Conservation (phyloP, 2,888 invertebrate species). For the Cerastis rubricosa region DNA sequence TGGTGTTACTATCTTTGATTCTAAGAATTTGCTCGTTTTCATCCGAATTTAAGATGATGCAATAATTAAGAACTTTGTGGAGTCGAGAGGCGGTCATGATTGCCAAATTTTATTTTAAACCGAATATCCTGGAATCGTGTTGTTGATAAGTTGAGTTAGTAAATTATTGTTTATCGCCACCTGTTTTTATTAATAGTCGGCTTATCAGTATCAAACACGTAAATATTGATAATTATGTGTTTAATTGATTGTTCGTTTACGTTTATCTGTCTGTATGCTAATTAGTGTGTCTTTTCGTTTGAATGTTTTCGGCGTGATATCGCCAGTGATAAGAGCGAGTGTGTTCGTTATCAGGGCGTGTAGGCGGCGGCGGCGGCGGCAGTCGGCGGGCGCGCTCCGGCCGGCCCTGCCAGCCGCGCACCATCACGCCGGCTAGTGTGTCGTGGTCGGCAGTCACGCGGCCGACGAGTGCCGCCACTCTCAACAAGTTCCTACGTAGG, state of each 20-base stretch:
- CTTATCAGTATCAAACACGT: conserved; percentile 26
- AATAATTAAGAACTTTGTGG: conserved; percentile 31
- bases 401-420: conserved; percentile 51
- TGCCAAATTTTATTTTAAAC: conserved; percentile 23
- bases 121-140: neutral
- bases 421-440: conserved; percentile 9
- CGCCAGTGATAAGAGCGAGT: conserved; percentile 59
- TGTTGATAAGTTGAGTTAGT: neutral
- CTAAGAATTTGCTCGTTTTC: conserved; percentile 44
- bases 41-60: conserved; percentile 41
- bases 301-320: conserved; percentile 59
- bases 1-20: conserved; percentile 22
- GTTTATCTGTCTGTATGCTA: conserved; percentile 58
- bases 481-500: conserved; percentile 26
- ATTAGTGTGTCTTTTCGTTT: conserved; percentile 52
- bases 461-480: conserved; percentile 16
- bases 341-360: conserved; percentile 59
- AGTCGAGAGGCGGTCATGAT: conserved; percentile 5
- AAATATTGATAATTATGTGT: conserved; percentile 39
- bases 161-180: conserved; percentile 1
- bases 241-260: conserved; percentile 47
- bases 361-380: conserved; percentile 45
- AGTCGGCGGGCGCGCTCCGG: conserved; percentile 62
- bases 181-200: conserved; percentile 9
- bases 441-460: conserved; percentile 28